A percentile compares a stretch with the other conserved stretches of the same genome.
Evolutionary conservation across 2,888 invertebrate species (phyloP).

Genomic region (Teleogryllus oceanicus): DNA sequence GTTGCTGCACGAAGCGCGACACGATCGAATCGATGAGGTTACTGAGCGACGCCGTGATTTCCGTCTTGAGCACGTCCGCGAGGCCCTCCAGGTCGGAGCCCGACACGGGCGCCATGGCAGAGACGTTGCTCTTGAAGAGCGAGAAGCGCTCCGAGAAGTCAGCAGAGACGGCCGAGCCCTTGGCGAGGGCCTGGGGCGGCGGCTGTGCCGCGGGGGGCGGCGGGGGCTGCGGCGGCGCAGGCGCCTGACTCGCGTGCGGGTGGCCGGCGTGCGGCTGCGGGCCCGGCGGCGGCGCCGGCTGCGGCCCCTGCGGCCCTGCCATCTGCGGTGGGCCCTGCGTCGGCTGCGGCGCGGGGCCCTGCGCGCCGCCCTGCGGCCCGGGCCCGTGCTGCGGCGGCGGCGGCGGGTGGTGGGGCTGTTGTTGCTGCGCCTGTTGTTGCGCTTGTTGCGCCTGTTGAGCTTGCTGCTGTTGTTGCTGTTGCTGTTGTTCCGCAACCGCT

Average conservation of each 20-base stretch:
- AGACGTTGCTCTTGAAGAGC: conserved; percentile 66
- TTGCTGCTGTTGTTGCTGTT: conserved; percentile 49
- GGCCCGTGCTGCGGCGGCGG: conserved; percentile 47
- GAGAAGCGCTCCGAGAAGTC: conserved; percentile 75
- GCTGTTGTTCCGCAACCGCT: conserved; percentile 38
- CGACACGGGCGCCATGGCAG: conserved; percentile 54
- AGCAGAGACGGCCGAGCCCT: conserved; percentile 37
- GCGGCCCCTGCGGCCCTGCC: conserved; percentile 54
- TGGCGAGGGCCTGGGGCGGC: conserved; percentile 46
- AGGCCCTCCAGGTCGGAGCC: conserved; percentile 82
- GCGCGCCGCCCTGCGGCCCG: conserved; percentile 45
- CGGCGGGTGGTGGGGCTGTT: conserved; percentile 45
- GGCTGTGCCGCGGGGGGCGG: conserved; percentile 45
- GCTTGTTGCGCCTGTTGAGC: conserved; percentile 53
- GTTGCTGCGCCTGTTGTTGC: conserved; percentile 53
- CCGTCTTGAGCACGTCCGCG: conserved; percentile 86
- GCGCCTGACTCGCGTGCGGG: conserved; percentile 46
- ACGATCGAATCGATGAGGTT: conserved; percentile 85
- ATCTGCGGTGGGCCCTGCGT: conserved; percentile 50
- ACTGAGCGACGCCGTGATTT: conserved; percentile 79
- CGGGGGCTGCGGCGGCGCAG: conserved; percentile 43
- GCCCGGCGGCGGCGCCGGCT: conserved; percentile 52
- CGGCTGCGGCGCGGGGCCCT: conserved; percentile 50
- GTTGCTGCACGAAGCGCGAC: conserved; percentile 77
- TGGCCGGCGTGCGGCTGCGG: conserved; percentile 50